Evolutionary conservation across 2,888 invertebrate species (phyloP).

Genomic region (Tipula vernalis): DNA sequence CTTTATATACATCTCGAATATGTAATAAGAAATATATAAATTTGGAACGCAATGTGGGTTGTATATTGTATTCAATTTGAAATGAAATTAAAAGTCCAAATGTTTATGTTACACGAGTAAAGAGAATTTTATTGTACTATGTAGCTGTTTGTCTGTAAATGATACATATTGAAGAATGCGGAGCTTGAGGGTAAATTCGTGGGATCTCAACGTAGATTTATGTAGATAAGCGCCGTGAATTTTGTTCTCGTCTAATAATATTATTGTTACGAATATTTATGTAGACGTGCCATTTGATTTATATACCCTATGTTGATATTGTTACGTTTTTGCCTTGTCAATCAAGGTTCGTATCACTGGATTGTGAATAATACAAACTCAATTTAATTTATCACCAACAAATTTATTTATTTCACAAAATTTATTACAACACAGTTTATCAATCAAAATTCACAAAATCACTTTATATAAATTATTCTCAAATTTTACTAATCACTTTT

Average conservation of each 20-base stretch:
- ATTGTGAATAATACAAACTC: too few species aligned
- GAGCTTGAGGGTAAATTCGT: neutral
- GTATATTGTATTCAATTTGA: neutral
- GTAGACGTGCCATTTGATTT: neutral
- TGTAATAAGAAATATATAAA: neutral
- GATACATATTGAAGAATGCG: neutral
- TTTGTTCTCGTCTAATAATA: neutral
- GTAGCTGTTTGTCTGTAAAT: neutral
- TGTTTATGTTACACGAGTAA: neutral
- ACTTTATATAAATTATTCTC: too few species aligned
- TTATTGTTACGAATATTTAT: neutral
- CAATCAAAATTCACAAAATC: too few species aligned
- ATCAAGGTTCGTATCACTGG: too few species aligned
- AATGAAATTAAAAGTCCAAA: neutral
- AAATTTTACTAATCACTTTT: too few species aligned
- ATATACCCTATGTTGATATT: neutral
- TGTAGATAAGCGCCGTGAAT: neutral
- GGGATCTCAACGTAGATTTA: neutral
- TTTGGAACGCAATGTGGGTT: neutral
- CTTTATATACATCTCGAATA: neutral
- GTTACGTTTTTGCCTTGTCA: too few species aligned
- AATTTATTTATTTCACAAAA: too few species aligned
- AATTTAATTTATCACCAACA: too few species aligned
- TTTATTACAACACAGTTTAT: too few species aligned
- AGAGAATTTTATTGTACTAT: neutral